Evolutionary conservation across 2,888 invertebrate genomes (phyloP).

Genomic region (Tetragonisca angustula): DNA sequence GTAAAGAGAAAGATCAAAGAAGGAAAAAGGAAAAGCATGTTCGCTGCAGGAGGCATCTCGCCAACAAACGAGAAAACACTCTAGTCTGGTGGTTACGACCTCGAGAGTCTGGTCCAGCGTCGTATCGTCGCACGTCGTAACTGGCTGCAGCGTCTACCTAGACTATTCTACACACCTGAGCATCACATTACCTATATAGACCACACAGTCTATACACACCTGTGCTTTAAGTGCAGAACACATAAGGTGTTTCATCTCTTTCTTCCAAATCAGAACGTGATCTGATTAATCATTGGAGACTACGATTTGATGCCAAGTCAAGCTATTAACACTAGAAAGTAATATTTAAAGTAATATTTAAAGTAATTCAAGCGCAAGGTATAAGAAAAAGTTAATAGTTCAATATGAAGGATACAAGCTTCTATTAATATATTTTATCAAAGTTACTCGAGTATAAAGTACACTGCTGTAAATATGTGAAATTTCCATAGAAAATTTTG

Average conservation of each 20-base stretch:
- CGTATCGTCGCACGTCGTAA: conserved; percentile 35
- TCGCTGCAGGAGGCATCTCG: conserved; percentile 13
- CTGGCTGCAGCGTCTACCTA: conserved; percentile 24
- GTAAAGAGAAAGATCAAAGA: not conserved
- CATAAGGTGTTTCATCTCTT: not conserved
- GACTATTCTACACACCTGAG: conserved; percentile 24
- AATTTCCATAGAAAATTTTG: no score
- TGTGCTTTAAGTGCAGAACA: conserved; percentile 4
- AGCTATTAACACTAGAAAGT: no score
- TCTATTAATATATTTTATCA: no score
- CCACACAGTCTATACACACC: not conserved
- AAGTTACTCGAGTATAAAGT: no score
- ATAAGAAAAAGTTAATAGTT: no score
- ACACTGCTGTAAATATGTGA: no score
- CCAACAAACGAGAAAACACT: conserved; percentile 53
- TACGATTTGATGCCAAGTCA: no score
- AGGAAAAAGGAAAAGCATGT: conserved; percentile 29
- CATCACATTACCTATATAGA: not conserved
- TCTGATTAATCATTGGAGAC: no score
- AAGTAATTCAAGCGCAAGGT: no score
- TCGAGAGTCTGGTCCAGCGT: conserved; percentile 7
- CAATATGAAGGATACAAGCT: no score
- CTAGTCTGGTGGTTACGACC: conserved; percentile 47
- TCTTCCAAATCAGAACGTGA: no score
- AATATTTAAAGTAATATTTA: no score